Conservation (phyloP, 2,888 invertebrate species). For the Salticus scenicus region DNA sequence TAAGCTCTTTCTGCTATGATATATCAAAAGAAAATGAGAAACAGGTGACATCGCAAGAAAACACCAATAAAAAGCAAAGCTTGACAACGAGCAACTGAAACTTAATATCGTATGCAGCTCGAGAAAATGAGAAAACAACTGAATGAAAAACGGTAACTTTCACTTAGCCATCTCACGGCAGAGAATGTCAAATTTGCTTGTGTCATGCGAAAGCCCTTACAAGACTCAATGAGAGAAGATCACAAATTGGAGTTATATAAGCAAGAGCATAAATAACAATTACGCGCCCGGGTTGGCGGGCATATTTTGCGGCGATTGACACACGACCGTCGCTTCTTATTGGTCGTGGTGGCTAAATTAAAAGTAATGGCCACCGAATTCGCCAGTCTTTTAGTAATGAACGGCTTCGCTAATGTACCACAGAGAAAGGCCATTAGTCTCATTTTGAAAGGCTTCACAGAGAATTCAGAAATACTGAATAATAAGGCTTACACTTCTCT, state of each 20-base stretch:
- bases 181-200: not conserved
- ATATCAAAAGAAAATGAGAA: not conserved
- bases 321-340: constrained; percentile 62
- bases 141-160: constrained; percentile 16
- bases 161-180: not conserved
- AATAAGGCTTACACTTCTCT: constrained; percentile 37
- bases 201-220: not conserved
- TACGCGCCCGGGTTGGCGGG: constrained; percentile 11
- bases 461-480: constrained; percentile 54
- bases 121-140: not conserved
- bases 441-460: constrained; percentile 55
- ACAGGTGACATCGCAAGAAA: not conserved
- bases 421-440: constrained; percentile 54
- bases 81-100: not conserved
- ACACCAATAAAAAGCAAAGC: not conserved
- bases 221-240: not conserved
- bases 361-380: constrained; percentile 50
- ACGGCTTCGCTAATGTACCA: constrained; percentile 39
- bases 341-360: constrained; percentile 44
- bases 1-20: not conserved
- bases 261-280: constrained; percentile 66
- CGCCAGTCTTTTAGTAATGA: constrained; percentile 39
- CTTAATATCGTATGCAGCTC: not conserved
- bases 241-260: constrained; percentile 9
- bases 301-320: constrained; percentile 60